Base-by-base conservation (phyloP, 2,797 vertebrate species). In the Myotis planiceps region DNA sequence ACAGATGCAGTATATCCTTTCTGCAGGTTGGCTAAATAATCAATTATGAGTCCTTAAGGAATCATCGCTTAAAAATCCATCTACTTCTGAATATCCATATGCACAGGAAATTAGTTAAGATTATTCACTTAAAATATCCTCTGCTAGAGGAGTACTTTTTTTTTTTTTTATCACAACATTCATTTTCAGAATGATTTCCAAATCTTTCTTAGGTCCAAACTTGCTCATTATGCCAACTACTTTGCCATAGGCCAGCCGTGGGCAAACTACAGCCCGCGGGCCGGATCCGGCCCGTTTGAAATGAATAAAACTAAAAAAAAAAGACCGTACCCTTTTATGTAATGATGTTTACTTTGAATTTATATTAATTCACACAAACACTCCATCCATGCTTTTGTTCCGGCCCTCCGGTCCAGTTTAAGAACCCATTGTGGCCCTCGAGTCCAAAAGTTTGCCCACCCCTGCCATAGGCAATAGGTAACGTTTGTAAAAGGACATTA, bases 31-130 rank as follows among this genome's bases (percentile, higher is more conserved):
- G n/a, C 37, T 66, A 93, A 79, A 79, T 78, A 88, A 93, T 86
- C 66, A 90, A 49, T 49, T 58, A 75, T 25, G 39, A 84, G 37
- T 74, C 65, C 45, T 93, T 60, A 53, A 4, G 78, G 84, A 92
- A 88, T 34, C 25, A 87, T 83, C 8, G 72, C 83, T 91, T 63
- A 1, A 66, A 97, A 89, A 69, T 13, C 25, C 23, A 68, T 27
- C 21, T 60, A 45, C 47, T 93, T 68, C 65, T 65, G 27, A 85
- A 81, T 75, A 86, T 34, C 37, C 69, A 78, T 82, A 88, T 71
- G 42, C 34, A 74, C 6, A 82, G 63, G 16, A 87, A 96, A 92
- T 82, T 51, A 87, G n/a, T 72, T 90, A 84, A 97, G 55, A 78
- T 23, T 72, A 74, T 94, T 92, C 72, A 87, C 6, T 58, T 68